Evolutionary conservation across 2,113 vertebrate genomes (phyloP), one percentile per base, ranked within the genome.

Genomic region (Xiphias gladius): DNA sequence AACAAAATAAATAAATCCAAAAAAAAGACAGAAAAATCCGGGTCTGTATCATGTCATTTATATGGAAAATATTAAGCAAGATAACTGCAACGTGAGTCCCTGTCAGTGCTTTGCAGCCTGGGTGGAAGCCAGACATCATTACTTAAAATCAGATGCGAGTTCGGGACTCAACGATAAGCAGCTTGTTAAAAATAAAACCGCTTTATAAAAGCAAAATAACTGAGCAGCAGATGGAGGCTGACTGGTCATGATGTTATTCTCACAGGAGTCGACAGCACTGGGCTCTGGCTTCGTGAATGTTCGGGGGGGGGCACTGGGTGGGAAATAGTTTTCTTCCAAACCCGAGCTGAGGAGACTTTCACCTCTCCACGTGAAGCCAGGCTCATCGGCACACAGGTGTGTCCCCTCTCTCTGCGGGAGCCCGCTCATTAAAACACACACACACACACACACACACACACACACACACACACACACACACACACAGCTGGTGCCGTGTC

Each of bases 371-470:
- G 1, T 76, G 73, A 19, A 13, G 10, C 54, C 58, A 0, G 17
- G 41, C 19, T 84, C 70, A 50, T 80, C 43, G 59, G 14, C 83
- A 65, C 83, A 65, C 83, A 85, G 67, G 75, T 82, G 83, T 76
- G 79, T 72, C 22, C 32, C 22, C 26, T 7, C 39, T 13, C 70
- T 76, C 61, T 39, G 55, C 2, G 5, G 66, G 55, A 39, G 32
- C 7, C 43, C 14, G 41, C 71, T 70, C 75, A 70, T 84, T 82
- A 63, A 72, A 54, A 55, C 59, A 35, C 50, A 30, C 80, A 48
- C 59, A 19, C 32, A 4, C 32, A 35, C 32, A 35, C 32, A 35
- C 32, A 35, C 32, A 35, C 32, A 35, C 32, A 35, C 32, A 35
- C 32, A 35, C 32, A 35, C 32, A n/a, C n/a, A n/a, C n/a, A n/a